These are phyloP conservation scores for Drosophila equinoxialis DNA, from an alignment of 1,140 invertebrate genomes.

Conservation along the genomic window DNA sequence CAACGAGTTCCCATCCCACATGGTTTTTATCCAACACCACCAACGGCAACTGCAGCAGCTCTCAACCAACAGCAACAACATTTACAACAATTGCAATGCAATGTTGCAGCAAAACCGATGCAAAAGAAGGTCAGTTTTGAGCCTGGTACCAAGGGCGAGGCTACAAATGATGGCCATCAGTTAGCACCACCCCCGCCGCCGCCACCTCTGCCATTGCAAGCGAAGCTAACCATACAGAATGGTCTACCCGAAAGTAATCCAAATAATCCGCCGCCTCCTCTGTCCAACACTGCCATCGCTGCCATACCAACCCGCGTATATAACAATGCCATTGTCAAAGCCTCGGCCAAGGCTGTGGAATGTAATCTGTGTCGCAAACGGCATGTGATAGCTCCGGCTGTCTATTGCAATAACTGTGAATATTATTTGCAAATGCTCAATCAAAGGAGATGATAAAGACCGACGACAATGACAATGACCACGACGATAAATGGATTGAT, in stretches of 20 bases:
- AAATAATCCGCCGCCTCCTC: conserved; percentile 3
- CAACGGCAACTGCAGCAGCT: conserved; percentile 33
- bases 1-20: conserved; percentile 85
- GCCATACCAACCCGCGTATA: conserved; percentile 78
- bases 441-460: conserved; percentile 68
- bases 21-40: conserved; percentile 69
- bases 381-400: conserved; percentile 88
- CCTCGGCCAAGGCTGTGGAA: conserved; percentile 84
- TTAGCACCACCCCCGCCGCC: conserved; percentile 71
- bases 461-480: background rate
- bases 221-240: conserved; percentile 57
- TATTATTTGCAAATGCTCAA: conserved; percentile 91
- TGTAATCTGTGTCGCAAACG: conserved; percentile 95
- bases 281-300: conserved; percentile 54
- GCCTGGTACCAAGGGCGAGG: conserved; percentile 86
- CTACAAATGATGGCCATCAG: conserved; percentile 75
- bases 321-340: conserved; percentile 84
- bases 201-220: conserved; percentile 32
- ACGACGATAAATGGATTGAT: background rate
- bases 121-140: conserved; percentile 88
- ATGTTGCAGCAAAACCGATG: conserved; percentile 81
- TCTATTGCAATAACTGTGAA: conserved; percentile 94
- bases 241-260: conserved; percentile 45
- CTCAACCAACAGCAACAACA: conserved; percentile 40
- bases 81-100: conserved; percentile 27